Conservation (phyloP, 2,888 invertebrate genomes). For the Lasioglossum oenotherae region DNA sequence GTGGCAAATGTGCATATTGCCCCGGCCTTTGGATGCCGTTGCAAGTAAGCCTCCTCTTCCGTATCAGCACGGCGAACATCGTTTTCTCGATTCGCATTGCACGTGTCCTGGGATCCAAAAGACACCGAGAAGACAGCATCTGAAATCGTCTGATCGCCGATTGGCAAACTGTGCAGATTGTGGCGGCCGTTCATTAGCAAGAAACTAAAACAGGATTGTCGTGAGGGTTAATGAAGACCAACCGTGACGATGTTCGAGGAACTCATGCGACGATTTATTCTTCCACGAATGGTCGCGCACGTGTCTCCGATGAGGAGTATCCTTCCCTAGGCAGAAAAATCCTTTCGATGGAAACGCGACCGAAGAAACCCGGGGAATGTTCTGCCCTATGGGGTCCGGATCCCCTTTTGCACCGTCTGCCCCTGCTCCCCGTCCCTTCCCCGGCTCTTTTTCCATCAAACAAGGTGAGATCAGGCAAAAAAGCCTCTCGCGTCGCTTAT, state of each 20-base stretch:
- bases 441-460: constrained; percentile 67
- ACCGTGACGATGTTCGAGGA: constrained; percentile 57
- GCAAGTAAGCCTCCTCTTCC: background rate
- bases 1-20: background rate
- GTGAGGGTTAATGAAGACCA: constrained; percentile 59
- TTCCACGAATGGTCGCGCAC: constrained; percentile 67
- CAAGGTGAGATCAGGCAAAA: constrained; percentile 76
- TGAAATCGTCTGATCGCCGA: background rate
- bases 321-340: constrained; percentile 65
- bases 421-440: constrained; percentile 27
- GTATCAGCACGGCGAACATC: background rate
- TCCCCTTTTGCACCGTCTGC: constrained; percentile 55
- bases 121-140: background rate
- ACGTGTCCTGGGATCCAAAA: background rate
- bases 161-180: constrained; percentile 12
- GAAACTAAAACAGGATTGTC: constrained; percentile 24
- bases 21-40: background rate
- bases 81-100: background rate
- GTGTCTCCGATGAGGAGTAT: constrained; percentile 67
- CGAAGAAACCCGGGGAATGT: constrained; percentile 65
- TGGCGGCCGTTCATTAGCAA: constrained; percentile 26
- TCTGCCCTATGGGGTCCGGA: constrained; percentile 65
- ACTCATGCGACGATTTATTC: constrained; percentile 58
- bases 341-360: constrained; percentile 68
- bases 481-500: constrained; percentile 67